Evolutionary conservation across 2,113 vertebrate genomes (phyloP), one percentile per base, ranked within the genome.

Genomic region (Patagioenas fasciata): DNA sequence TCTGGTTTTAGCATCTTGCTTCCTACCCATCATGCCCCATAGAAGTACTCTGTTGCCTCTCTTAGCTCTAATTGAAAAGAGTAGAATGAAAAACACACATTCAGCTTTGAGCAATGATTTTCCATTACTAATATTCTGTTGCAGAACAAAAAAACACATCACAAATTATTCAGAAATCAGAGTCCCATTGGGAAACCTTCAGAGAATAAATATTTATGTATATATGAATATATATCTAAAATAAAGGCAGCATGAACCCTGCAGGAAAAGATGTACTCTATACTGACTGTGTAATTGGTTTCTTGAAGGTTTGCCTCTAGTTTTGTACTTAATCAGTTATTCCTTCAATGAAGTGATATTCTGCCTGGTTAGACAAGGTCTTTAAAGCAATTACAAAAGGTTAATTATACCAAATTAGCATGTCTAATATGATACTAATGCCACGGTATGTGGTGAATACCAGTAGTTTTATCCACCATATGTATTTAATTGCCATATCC

Each of bases 341-440:
- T 92, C 47, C 11, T 71, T 96, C 78, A 86, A 74, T 75, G 36
- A 89, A 64, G 4, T 91, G 92, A 92, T 89, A 94, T 48, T 81
- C 66, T 85, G 21, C 26, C 75, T 73, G 60, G 56, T 82, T 94
- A 85, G 29, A 93, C 65, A 97, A 97, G 80, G 96, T 97, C 86
- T 97, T 97, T 95, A 97, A 95, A 97, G 64, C 56, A 96, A 97
- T 97, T 97, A 90, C 9, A 79, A 91, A 92, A 97, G 90, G 84
- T 94, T 96, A 97, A 96, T 97, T 97, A 57, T 81, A 70, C 62
- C 48, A 93, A 88, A 97, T 97, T 97, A 96, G 4, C 80, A 77
- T 83, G 87, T 34, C n/a, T 97, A 95, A 95, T 89, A 66, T 73
- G 24, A 93, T 87, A 89, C 57, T 58, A 92, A 71, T 44, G 18